phyloP scores from a whole-genome alignment of 2,888 invertebrate species.

The Hydroisotoma schaefferi region DNA sequence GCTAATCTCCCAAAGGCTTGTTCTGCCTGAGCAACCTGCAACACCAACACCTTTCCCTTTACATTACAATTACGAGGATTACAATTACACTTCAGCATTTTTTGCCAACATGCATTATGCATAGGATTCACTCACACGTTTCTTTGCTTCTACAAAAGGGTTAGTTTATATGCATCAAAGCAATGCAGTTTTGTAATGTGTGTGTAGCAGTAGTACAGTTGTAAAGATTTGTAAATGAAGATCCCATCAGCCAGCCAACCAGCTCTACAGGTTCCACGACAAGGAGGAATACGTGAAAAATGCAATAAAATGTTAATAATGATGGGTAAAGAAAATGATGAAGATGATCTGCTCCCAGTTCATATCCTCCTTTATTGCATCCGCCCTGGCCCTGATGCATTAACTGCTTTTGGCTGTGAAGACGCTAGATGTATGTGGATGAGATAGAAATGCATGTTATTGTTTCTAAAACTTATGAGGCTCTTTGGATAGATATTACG shows the following conservation, averaged over 20 bases:
- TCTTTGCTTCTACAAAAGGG: too few relatives aligned
- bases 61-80: conserved; percentile 14
- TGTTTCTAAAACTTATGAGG: too few relatives aligned
- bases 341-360: conserved; percentile 3
- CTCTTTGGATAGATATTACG: too few relatives aligned
- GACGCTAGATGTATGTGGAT: too few relatives aligned
- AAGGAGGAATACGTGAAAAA: too few relatives aligned
- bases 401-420: too few relatives aligned
- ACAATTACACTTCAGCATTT: conserved; percentile 12
- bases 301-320: neutral
- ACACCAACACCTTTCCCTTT: conserved; percentile 14
- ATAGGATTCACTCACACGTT: neutral
- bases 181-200: too few relatives aligned
- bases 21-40: neutral
- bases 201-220: neutral
- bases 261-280: conserved; percentile 4
- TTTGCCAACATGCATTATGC: neutral
- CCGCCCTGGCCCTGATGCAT: too few relatives aligned
- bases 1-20: conserved; percentile 8
- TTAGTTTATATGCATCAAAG: too few relatives aligned
- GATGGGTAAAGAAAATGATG: conserved; percentile 1
- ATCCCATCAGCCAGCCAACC: neutral
- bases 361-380: neutral
- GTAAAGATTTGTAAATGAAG: neutral
- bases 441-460: too few relatives aligned